Evolutionary conservation across 92 coral and sea anemone species (phyloP).

Genomic region (Micromussa lordhowensis): DNA sequence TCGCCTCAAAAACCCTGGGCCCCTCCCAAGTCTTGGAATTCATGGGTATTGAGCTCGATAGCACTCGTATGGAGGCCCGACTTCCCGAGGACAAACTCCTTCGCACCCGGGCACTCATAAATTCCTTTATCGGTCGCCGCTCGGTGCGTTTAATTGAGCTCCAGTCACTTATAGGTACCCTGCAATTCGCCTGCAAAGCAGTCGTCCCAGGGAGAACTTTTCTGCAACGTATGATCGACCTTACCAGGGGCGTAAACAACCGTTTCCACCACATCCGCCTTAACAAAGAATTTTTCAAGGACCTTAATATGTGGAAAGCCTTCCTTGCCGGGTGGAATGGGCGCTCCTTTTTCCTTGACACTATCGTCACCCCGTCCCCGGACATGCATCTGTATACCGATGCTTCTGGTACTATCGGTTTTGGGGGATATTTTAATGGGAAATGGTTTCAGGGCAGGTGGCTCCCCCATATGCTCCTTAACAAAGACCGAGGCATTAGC

Average conservation of each 20-base stretch:
- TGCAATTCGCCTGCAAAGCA: too few species aligned
- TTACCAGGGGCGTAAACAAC: constrained; percentile 45
- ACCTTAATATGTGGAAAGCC: too few species aligned
- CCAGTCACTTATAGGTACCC: constrained; percentile 2
- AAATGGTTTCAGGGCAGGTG: constrained; percentile 72
- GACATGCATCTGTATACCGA: constrained; percentile 55
- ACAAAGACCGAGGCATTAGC: too few species aligned
- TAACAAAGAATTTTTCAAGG: too few species aligned
- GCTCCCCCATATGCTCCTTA: constrained; percentile 40
- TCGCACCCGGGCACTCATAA: not conserved
- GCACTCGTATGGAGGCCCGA: constrained; percentile 5
- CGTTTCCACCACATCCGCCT: constrained; percentile 44
- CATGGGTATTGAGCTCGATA: constrained; percentile 11
- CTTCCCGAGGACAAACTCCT: constrained; percentile 14
- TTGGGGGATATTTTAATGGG: constrained; percentile 42
- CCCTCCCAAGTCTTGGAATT: not conserved
- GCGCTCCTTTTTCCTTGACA: constrained; percentile 54
- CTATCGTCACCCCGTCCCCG: constrained; percentile 40
- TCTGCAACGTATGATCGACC: constrained; percentile 59
- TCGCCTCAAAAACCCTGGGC: not conserved
- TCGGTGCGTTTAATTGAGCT: constrained; percentile 7
- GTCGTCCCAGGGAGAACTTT: constrained; percentile 63
- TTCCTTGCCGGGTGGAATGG: too few species aligned
- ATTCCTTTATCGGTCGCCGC: not conserved
- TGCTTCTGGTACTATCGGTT: constrained; percentile 65